Base-by-base conservation (phyloP, 2,113 vertebrate species). In the Clarias magur region DNA sequence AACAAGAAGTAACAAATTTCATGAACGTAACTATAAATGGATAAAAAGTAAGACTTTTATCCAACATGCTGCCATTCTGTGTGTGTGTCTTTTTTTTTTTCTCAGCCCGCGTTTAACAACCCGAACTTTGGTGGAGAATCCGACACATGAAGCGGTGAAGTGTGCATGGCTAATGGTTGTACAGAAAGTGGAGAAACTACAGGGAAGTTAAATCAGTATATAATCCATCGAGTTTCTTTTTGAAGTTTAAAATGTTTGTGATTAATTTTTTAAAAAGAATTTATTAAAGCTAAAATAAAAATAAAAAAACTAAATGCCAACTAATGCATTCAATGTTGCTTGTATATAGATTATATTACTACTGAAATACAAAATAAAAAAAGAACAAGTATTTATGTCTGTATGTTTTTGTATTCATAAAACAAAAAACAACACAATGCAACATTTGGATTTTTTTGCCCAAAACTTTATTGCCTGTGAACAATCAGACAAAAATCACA, bases 31-130 rank as follows among this genome's bases (percentile, higher is more conserved):
- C 57, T 59, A 59, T 59, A 59, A 59, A 59, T 19, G 57, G 57
- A 59, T 59, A 59, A 59, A 59, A 59, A 19, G 17, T 59, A 59
- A 15, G 56, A 1, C 15, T 54, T 76, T 54, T 53, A 3, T 11
- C 8, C 10, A 19, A 73, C 48, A 17, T 73, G 8, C 57, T 53
- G 57, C 9, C 6, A 42, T 34, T 57, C 19, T 59, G 75, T n/a
- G 17, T 19, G 34, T 23, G 72, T 38, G 15, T 23, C 23, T 70
- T 62, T 34, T 53, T 17, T n/a, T 92, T 4, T 90, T 38, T 93
- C 91, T 23, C 94, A 96, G 95, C 93, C 94, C 10, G 84, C 91
- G 7, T 96, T 95, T 86, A 80, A 0, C 88, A 96, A 96, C 89
- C 95, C 95, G 2, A 95, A 95, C 92, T 96, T 95, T 6, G 3